Conservation (phyloP, 2,113 vertebrate genomes). For the Centropus unirufus region DNA sequence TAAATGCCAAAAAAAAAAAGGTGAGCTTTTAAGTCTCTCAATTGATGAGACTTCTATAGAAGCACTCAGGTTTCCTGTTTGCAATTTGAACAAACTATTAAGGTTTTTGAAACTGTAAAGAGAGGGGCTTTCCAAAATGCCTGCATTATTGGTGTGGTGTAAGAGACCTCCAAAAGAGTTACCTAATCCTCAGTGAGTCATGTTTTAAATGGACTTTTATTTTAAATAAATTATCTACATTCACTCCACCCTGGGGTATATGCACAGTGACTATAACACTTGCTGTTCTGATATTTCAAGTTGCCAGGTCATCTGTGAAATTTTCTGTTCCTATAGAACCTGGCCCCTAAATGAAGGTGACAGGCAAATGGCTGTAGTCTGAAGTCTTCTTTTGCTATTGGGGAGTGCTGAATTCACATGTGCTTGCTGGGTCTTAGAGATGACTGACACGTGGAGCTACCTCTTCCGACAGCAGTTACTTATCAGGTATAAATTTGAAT, state of each 20-base stretch:
- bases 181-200: not conserved
- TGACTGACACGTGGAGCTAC: not conserved
- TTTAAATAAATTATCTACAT: not conserved
- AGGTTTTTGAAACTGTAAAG: not conserved
- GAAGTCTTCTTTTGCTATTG: not conserved
- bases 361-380: not conserved
- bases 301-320: not conserved
- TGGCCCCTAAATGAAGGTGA: not conserved
- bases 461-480: constrained; percentile 21
- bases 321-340: not conserved
- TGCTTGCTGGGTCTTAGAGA: not conserved
- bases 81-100: not conserved
- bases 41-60: not conserved
- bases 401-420: not conserved
- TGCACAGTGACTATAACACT: not conserved
- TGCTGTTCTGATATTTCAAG: not conserved
- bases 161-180: not conserved
- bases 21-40: not conserved
- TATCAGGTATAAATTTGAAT: constrained; percentile 2
- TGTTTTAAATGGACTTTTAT: not conserved
- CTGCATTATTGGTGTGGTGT: not conserved
- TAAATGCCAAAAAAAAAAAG: not conserved
- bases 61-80: not conserved
- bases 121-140: not conserved
- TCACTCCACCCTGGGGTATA: not conserved